Evolutionary conservation across 23 tunicate genomes (phyloP), one percentile per base, ranked within the genome.

Genomic region (Styela plicata): DNA sequence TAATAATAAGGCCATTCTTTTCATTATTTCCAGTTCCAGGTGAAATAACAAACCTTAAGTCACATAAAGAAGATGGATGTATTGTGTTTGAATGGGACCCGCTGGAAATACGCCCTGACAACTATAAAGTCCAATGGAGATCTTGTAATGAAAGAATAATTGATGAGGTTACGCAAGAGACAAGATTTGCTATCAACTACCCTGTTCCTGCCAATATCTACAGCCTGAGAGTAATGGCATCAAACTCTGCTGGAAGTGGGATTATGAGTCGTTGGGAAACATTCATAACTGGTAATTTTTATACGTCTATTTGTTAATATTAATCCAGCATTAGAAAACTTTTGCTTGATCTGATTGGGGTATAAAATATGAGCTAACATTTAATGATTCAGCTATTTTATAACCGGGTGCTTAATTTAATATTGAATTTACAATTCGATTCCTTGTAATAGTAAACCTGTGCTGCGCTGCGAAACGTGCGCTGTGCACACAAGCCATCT

Each of bases 1-100:
- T n/a, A n/a, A n/a, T n/a, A n/a, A n/a, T n/a, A n/a, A n/a, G n/a
- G n/a, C n/a, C n/a, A n/a, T n/a, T n/a, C n/a, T n/a, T n/a, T n/a
- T n/a, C n/a, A n/a, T n/a, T n/a, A n/a, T n/a, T n/a, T n/a, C 18
- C 24, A 67, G 71, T 25, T 19, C 71, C 71, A 67, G 71, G 17
- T 16, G 0, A 67, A 67, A 27, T 67, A 13, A 17, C 19, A 25
- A 25, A 27, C 31, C 18, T 67, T 0, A 24, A 1, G 22, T 25
- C 31, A 67, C 23, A 67, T 27, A 16, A 0, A 5, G 57, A 44
- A 27, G 22, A 18, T 25, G 2, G 31, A 25, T 13, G 23, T 27
- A 0, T 67, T 1, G 0, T 29, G 19, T 67, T 25, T 22, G 24
- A 67, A 22, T 67, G 71, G 71, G 1, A 19, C 16, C 0, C 71